phyloP scores from a whole-genome alignment of 2,797 vertebrate species.

The Falco biarmicus region DNA sequence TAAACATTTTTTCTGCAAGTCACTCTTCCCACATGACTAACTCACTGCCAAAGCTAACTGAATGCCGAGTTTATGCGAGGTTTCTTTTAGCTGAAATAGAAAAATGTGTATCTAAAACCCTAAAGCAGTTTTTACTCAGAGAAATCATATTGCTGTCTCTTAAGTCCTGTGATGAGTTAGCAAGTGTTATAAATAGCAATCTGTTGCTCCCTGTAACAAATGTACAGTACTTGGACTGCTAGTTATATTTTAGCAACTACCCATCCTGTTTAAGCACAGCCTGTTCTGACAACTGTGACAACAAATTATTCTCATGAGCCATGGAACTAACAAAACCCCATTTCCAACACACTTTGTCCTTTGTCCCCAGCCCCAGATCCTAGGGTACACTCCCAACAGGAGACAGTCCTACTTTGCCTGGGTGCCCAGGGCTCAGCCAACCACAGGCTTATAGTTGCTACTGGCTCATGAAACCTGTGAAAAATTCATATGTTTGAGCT shows the following conservation, averaged over 20 bases:
- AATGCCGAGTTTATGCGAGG: neutral
- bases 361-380: neutral
- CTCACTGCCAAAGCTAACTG: neutral
- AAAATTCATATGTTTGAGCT: neutral
- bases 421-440: neutral
- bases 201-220: neutral
- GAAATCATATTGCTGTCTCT: neutral
- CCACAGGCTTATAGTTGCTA: neutral
- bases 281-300: neutral
- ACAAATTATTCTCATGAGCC: neutral
- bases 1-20: neutral
- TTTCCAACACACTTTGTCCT: neutral
- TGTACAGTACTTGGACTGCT: neutral
- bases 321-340: neutral
- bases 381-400: neutral
- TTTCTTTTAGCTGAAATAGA: neutral
- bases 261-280: neutral
- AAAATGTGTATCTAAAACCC: neutral
- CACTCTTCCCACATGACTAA: neutral
- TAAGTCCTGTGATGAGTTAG: neutral
- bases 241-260: neutral
- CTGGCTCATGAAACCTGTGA: neutral
- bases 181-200: neutral
- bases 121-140: neutral
- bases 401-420: neutral